These are phyloP conservation scores for Fulica atra DNA, from an alignment of 2,113 vertebrate genomes.

Conservation along the genomic window DNA sequence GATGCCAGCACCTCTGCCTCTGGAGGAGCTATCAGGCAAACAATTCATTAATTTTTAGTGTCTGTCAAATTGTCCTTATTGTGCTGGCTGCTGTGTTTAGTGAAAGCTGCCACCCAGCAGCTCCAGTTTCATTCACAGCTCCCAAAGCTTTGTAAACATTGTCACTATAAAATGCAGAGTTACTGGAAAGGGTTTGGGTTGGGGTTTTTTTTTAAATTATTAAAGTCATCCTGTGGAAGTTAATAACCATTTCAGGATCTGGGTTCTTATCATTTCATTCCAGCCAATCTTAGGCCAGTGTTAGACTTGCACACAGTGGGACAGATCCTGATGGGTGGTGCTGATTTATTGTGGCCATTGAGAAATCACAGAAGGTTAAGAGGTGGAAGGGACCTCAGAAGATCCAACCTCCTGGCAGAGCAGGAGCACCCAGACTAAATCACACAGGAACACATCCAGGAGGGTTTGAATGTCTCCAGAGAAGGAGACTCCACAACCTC, in stretches of 20 bases:
- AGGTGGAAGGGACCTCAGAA: no score
- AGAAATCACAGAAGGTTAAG: no score
- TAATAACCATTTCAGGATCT: background rate
- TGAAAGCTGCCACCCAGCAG: background rate
- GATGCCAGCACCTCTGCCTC: background rate
- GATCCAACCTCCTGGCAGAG: no score
- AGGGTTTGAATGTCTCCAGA: no score
- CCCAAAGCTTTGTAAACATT: background rate
- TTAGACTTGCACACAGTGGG: background rate
- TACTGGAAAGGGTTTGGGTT: background rate
- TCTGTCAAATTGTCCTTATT: background rate
- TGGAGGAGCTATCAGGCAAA: background rate
- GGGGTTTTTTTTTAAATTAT: background rate
- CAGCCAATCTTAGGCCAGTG: background rate
- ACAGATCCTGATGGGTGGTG: background rate
- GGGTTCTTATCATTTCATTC: background rate
- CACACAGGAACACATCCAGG: no score
- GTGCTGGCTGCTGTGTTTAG: background rate
- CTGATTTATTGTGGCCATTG: background rate
- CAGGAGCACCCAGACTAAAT: no score
- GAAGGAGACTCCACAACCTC: no score
- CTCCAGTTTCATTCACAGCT: constrained; percentile 17
- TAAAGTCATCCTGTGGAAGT: background rate
- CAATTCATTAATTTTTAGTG: background rate
- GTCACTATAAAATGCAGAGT: background rate